Base-by-base conservation (phyloP, 2,797 vertebrate species). In the Synanceia verrucosa region DNA sequence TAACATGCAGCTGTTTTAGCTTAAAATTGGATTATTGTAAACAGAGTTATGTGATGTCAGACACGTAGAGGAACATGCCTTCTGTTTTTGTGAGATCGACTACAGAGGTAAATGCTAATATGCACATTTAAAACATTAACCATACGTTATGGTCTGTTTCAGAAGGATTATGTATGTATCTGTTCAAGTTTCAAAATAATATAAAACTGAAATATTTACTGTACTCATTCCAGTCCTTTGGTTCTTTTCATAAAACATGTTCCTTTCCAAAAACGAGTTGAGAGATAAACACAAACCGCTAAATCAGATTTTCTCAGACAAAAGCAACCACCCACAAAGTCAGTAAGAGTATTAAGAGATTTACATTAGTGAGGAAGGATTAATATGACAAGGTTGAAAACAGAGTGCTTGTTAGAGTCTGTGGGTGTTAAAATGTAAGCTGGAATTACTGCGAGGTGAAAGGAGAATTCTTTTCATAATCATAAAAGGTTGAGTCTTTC, bases 331-430 rank as follows among this genome's bases (percentile, higher is more conserved):
- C 66, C 81, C 75, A 85, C 79, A 76, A 66, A 81, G 82, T 57
- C 66, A 10, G 14, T 85, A 82, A 79, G 80, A 79, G 82, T 66
- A 79, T 90, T 83, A 87, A 39, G 55, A 86, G 86, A 84, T 86
- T 88, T 86, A 81, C 78, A 83, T 85, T 59, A 81, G 76, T 19
- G 56, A 51, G 66, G 65, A 76, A 65, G 47, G 58, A 85, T 88
- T 89, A 75, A 47, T 70, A 79, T 79, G 80, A 84, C 70, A 78
- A 67, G 46, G 41, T 81, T 60, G 31, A 70, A 76, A 78, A 78
- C 58, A 47, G 28, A 76, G 50, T 16, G 34, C 52, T 80, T 73
- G 65, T 84, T 80, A 13, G 41, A 71, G 53, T 82, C 63, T 21
- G 51, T 0, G 24, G 70, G 52, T 70, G 62, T 85, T 83, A 36